Evolutionary conservation across 2,888 invertebrate genomes (phyloP), one percentile per base, ranked within the genome.

Genomic region (Cryptocephalus primarius): DNA sequence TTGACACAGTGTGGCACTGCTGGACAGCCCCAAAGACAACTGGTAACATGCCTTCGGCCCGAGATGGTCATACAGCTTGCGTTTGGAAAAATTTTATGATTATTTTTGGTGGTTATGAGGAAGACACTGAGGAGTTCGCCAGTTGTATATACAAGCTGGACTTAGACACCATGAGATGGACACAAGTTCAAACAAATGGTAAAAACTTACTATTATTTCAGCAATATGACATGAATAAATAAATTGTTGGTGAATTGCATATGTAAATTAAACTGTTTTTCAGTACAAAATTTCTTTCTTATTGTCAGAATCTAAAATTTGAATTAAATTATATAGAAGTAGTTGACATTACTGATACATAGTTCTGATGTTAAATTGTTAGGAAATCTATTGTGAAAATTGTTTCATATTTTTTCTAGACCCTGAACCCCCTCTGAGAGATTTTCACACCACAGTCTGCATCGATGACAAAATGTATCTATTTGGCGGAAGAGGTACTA

Each of bases 1-100:
- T 88, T 65, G 82, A 93, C 68, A 83, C 87, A 9, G 78, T 75
- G 56, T 80, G 74, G 46, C 71, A 79, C 33, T 74, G 75, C 59
- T 88, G 88, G 87, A 77, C 75, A 12, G 75, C 76, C 1, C 84
- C 83, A 9, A 53, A 66, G 39, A 82, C 83, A 0, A 71, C 73
- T 1, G 92, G 92, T 0, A 72, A 72, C 42, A 71, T 82, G 32
- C 94, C 94, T 0, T 81, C 82, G 47, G 85, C 90, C 0, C 77
- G 92, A 58, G 94, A 95, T 70, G 95, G 94, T 0, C 94, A 95
- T 67, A 85, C 91, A 1, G 91, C 93, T 1, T 89, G 89, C 64
- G 72, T 89, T 1, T 83, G 88, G 55, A 75, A 76, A 46, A 77
- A 84, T 59, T 78, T 75, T 60, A 92, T 93, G 91, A 88, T 84